A percentile compares a stretch with the other conserved stretches of the same genome.
Evolutionary conservation across 2,113 vertebrate genomes (phyloP).

Genomic region (Eulacestoma nigropectus): DNA sequence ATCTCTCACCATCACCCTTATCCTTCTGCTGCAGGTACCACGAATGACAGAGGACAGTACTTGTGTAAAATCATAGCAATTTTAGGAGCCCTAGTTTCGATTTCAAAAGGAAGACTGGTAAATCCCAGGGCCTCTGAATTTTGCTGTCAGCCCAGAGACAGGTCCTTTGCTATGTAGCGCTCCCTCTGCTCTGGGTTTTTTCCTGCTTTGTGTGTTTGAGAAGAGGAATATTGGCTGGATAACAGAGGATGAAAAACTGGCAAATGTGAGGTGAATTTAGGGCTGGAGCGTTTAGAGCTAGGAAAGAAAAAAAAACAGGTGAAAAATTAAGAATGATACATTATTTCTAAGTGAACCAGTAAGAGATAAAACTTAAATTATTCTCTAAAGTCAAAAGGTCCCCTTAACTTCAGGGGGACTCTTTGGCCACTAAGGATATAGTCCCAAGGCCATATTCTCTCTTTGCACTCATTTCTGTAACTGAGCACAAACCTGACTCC

Average conservation of each 20-base stretch:
- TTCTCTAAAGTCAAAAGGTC: neutral
- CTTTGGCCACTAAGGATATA: neutral
- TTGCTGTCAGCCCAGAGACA: neutral
- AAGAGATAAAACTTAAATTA: neutral
- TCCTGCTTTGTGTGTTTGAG: neutral
- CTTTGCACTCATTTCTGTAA: neutral
- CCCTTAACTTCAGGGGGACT: neutral
- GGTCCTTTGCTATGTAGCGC: neutral
- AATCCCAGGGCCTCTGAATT: neutral
- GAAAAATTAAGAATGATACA: neutral
- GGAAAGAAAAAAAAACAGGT: neutral
- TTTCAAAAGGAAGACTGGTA: neutral
- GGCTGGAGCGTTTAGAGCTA: neutral
- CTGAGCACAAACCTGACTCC: neutral
- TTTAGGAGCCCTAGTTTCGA: neutral
- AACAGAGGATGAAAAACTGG: neutral
- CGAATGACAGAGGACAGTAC: neutral
- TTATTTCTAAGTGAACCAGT: neutral
- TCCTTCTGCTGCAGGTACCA: neutral
- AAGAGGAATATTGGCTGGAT: neutral
- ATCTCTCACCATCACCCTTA: neutral
- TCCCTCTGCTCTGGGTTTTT: neutral
- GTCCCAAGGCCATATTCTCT: neutral
- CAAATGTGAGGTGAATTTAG: neutral
- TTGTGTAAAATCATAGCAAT: neutral